Evolutionary conservation across 2,888 invertebrate species (phyloP), one percentile per base, ranked within the genome.

Genomic region (Linnaemya vulpina): DNA sequence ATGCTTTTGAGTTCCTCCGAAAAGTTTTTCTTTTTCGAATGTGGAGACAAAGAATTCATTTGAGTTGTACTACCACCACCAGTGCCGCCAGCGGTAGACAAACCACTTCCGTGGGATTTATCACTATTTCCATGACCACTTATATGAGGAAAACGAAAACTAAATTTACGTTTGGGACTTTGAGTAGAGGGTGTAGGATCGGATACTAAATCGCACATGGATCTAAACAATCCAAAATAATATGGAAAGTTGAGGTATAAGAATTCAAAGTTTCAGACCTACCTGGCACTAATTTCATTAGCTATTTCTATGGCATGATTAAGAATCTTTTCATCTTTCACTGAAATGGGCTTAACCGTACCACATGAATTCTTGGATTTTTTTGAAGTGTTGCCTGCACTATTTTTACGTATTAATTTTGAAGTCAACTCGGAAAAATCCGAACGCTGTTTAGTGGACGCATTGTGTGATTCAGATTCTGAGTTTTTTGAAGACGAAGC

Each of bases 281-380:
- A 95, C 93, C 94, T 94, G 65, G 95, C 95, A 60, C 97, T 97
- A 83, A 98, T 94, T 93, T 98, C 98, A 92, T 97, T 97, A 22
- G 98, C 98, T 93, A 98, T 94, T 73, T 97, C 97, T 85, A 98
- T 98, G 0, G 98, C 98, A 22, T 96, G 96, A 89, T 98, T 97
- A 83, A 99, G 93, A 10, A 97, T 97, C 92, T 96, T 97, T 91
- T 97, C 96, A 90, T 98, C 98, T 84, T 98, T 96, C 0, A 98
- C 96, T 13, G 98, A 98, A 93, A 99, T 98, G 3, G 96, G 97
- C 92, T 98, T 98, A 90, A 98, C 96, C 1, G 90, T 89, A 0
- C 95, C 93, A 30, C 93, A 93, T 43, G 91, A 88, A 80, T 90
- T 88, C 73, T 91, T 91, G 73, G 92, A 92, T 84, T 92, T 92